Evolutionary conservation across 1,140 invertebrate genomes (phyloP), one percentile per base, ranked within the genome.

Genomic region (Bombus soroeensis): DNA sequence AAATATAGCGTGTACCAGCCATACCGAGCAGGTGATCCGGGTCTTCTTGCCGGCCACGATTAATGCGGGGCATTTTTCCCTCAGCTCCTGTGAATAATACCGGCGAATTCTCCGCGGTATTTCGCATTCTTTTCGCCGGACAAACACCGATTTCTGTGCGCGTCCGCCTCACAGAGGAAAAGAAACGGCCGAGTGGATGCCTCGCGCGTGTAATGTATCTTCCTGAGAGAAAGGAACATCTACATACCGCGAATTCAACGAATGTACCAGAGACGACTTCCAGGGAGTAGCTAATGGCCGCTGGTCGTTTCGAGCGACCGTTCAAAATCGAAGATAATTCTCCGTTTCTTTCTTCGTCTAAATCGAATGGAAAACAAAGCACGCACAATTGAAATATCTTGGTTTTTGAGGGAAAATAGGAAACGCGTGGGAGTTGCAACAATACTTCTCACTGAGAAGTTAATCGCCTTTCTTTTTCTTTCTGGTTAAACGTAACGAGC

Each of bases 181-280:
- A 15, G 34, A 34, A 77, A 62, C 75, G 75, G 1, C 6, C 32
- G 62, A 32, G 37, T 32, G 81, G 59, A 83, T 76, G 76, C 83
- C 66, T 71, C 32, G 81, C 68, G 79, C 79, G 84, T 68, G 79
- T 78, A 75, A 86, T 86, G 78, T 72, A 81, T 78, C 81, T 86
- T 86, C 83, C 53, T 28, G 68, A 77, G 71, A 77, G 81, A 78
- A 83, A 83, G 66, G 81, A 81, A 78, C 85, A 87, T 87, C 85
- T 87, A 83, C 81, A 87, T 87, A 87, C 85, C 85, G 57, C 64
- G 85, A 62, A 83, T 86, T 83, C 85, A 86, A 64, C 83, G 62
- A 53, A 53, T 22, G 82, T 43, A 22, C 53, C 41, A 15, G 13
- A 37, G 32, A 47, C 68, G 37, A 70, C 39, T 53, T 47, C 15